Evolutionary conservation across 1,140 invertebrate species (phyloP), one percentile per base, ranked within the genome.

Genomic region (Hypsibius dujardini): DNA sequence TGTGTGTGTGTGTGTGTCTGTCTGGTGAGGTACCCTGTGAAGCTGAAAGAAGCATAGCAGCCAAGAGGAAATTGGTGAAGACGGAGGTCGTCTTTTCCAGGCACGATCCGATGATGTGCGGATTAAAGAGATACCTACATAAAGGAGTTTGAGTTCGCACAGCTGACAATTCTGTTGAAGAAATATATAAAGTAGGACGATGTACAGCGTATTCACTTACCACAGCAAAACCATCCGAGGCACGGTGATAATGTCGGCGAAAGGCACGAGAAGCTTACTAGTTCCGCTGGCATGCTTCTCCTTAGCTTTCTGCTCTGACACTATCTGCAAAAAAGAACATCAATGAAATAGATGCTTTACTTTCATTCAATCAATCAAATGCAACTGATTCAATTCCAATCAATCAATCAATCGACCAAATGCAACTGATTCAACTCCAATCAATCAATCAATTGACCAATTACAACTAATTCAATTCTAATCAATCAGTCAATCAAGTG

Each of bases 101-200:
- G 82, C 92, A 97, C 74, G 88, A 90, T 15, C 92, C 80, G 62
- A 97, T 84, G 47, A 87, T 87, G 77, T 92, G 92, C 0, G 95
- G 95, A 82, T 95, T 96, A 73, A 95, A 89, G 7, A 95, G 82
- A 82, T 94, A 95, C 0, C 88, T 87, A 71, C 87, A 85, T 73
- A 86, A 56, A 56, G 50, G 50, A 56, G n/a, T n/a, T n/a, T n/a
- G n/a, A n/a, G n/a, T n/a, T n/a, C n/a, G n/a, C n/a, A n/a, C n/a
- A n/a, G n/a, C n/a, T n/a, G n/a, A n/a, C n/a, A n/a, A n/a, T n/a
- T n/a, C n/a, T n/a, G n/a, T n/a, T n/a, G n/a, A n/a, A n/a, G n/a
- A n/a, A n/a, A n/a, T n/a, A n/a, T n/a, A n/a, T n/a, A n/a, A 56
- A 7, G 50, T 7, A 56, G n/a, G n/a, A 7, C 7, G 50, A n/a